Percentiles rank a stretch among this genome's conserved stretches.
phyloP scores from a whole-genome alignment of 2,113 vertebrate species.

The Entelurus aequoreus region DNA sequence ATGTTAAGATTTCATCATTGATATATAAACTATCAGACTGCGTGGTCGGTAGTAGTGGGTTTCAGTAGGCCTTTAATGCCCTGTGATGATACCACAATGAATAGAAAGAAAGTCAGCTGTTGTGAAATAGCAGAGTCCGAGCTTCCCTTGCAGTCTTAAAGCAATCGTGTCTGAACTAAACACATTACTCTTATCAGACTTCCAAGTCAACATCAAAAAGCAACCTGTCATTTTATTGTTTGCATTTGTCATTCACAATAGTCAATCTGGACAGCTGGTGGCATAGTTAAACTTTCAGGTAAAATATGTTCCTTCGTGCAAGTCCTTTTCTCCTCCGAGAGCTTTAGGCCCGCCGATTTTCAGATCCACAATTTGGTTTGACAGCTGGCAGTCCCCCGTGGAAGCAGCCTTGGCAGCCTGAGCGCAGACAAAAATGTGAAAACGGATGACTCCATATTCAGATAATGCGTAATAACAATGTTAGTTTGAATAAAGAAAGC shows the following conservation, averaged over 20 bases:
- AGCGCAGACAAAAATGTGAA: slow-evolving; percentile 82
- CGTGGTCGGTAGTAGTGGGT: no score
- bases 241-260: slow-evolving; percentile 30
- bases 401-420: slow-evolving; percentile 86
- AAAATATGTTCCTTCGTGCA: slow-evolving; percentile 74
- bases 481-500: slow-evolving; percentile 94
- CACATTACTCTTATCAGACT: not conserved
- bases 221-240: slow-evolving; percentile 17
- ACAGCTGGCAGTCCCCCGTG: slow-evolving; percentile 86
- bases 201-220: slow-evolving; percentile 1
- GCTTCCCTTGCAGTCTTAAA: no score
- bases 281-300: slow-evolving; percentile 76
- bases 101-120: not conserved
- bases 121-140: not conserved
- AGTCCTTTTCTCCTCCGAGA: slow-evolving; percentile 75
- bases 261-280: slow-evolving; percentile 20
- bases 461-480: slow-evolving; percentile 98
- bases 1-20: no score
- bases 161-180: no score
- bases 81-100: no score
- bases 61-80: no score
- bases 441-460: slow-evolving; percentile 91
- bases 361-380: slow-evolving; percentile 85
- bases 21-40: no score
- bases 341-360: slow-evolving; percentile 72